Base-by-base conservation (phyloP, 2,113 vertebrate species). In the Phalacrocorax pelagicus region DNA sequence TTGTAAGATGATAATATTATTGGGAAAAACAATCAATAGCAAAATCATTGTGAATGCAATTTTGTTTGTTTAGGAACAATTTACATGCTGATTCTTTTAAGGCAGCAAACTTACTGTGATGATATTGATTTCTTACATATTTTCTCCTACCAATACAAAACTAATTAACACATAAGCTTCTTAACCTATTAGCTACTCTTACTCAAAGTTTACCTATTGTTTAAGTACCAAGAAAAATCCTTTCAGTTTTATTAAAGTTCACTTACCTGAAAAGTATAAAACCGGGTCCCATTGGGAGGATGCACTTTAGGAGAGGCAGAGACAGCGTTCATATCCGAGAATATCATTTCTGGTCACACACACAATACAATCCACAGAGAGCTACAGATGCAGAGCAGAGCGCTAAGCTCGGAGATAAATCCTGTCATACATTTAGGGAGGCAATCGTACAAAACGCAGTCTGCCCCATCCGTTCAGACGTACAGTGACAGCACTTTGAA, bases 261-360 rank as follows among this genome's bases (percentile, higher is more conserved):
- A 98, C 99, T 99, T 99, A 99, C 99, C 99, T 99, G 99, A 95
- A 99, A 99, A 86, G 99, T 99, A 96, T 99, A 99, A 98, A 99
- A 99, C 90, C 99, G 98, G 61, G 99, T 99, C 97, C 99, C 99
- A 95, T 99, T 99, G 86, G 99, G 99, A 87, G 98, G 99, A 97
- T 99, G 99, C 94, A 99, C 98, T 98, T 99, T 99, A 74, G 99
- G 99, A 98, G 99, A 99, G 97, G 98, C 99, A 98, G 98, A 99
- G 98, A 99, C 99, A 97, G 99, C 98, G 94, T 98, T 99, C 99
- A 99, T 99, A 98, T 99, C 99, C 74, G 98, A 99, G 98, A 99
- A 99, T 98, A 99, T 99, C 99, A 99, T 99, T 98, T 98, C 98
- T 98, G 98, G 98, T 97, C 94, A 96, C 97, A 98, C 94, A 96